Evolutionary conservation across 2,113 vertebrate genomes (phyloP).

Genomic region (Cheilinus undulatus): DNA sequence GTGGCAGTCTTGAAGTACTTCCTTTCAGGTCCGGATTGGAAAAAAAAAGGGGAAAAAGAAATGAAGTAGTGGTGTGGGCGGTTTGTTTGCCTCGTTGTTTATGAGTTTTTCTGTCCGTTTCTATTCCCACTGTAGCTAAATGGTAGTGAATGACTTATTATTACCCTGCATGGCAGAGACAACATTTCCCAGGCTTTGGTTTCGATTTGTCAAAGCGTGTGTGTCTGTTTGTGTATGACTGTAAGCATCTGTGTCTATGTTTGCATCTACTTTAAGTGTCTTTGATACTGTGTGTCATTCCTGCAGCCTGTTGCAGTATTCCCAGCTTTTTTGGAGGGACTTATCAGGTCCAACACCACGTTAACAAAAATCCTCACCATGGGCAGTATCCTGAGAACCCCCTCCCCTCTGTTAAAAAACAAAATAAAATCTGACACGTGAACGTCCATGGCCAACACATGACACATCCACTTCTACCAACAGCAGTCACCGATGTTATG

Average conservation of each 20-base stretch:
- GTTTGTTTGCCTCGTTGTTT: conserved; percentile 48
- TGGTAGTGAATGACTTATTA: conserved; percentile 79
- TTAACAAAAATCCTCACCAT: conserved; percentile 26
- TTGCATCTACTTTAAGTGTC: conserved; percentile 3
- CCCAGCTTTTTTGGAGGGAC: conserved; percentile 32
- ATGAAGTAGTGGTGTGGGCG: conserved; percentile 45
- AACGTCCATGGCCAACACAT: conserved; percentile 49
- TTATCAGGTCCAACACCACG: conserved; percentile 29
- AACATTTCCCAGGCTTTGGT: conserved; percentile 92
- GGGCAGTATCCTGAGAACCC: conserved; percentile 52
- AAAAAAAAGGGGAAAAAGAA: conserved; percentile 15
- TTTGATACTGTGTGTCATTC: conserved; percentile 10
- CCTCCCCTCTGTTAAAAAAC: conserved; percentile 8
- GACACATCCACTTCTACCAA: conserved; percentile 52
- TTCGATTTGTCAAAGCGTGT: conserved; percentile 77
- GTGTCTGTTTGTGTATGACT: conserved; percentile 21
- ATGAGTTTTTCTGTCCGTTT: conserved; percentile 42
- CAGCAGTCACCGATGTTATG: conserved; percentile 60
- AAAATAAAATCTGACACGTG: conserved; percentile 34
- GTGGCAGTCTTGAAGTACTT: conserved; percentile 33
- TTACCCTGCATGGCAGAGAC: conserved; percentile 97
- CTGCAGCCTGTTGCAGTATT: conserved; percentile 9
- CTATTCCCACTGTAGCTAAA: conserved; percentile 68
- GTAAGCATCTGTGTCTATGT: not conserved
- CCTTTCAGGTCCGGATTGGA: conserved; percentile 24